Evolutionary conservation across 2,888 invertebrate species (phyloP).

Genomic region (Gasteruption jaculator): DNA sequence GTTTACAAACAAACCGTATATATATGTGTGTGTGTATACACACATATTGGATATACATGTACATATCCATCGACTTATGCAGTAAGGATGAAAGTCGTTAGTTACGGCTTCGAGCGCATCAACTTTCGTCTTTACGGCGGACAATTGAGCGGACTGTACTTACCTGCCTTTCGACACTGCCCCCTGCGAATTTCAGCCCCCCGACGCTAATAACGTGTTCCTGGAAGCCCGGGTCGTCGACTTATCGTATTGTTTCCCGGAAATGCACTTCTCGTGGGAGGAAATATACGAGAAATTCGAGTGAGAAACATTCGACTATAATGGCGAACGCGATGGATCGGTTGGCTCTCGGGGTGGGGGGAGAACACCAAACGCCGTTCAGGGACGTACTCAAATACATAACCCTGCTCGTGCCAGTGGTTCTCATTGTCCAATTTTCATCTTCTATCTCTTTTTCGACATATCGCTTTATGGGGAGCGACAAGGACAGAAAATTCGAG

Average conservation of each 20-base stretch:
- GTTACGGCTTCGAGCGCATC: slow-evolving; percentile 24
- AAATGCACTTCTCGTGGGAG: background rate
- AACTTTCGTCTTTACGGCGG: slow-evolving; percentile 34
- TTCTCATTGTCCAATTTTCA: no score
- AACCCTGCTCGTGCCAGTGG: no score
- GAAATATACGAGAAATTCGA: slow-evolving; percentile 15
- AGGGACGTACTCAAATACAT: no score
- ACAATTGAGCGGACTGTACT: slow-evolving; percentile 28
- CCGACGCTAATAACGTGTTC: background rate
- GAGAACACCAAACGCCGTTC: no score
- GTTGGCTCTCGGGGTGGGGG: no score
- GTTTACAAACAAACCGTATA: slow-evolving; percentile 10
- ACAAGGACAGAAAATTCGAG: no score
- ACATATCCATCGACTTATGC: no score
- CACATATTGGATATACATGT: no score
- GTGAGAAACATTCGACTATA: slow-evolving; percentile 27
- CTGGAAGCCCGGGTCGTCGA: background rate
- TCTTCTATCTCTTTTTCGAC: no score
- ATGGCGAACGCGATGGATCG: slow-evolving; percentile 40
- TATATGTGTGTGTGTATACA: no score
- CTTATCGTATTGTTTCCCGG: slow-evolving; percentile 3
- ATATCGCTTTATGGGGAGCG: no score
- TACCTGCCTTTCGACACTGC: slow-evolving; percentile 25
- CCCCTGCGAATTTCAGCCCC: background rate
- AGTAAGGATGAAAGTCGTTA: slow-evolving; percentile 38